phyloP scores from a whole-genome alignment of 2,113 vertebrate species.

The Ciconia stormi region DNA sequence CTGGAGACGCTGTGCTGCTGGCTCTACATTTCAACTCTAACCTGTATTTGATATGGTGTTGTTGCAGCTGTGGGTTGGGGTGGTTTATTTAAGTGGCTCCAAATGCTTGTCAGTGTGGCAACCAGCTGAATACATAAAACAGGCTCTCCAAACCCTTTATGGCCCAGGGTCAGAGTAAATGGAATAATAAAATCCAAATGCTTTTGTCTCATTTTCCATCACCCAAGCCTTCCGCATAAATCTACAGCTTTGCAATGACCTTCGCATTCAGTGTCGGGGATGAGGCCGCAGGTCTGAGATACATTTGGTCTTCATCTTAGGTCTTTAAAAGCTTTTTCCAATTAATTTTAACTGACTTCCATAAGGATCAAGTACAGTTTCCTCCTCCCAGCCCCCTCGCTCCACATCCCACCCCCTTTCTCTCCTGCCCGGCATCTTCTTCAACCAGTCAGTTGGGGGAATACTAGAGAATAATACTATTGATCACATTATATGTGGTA shows the following conservation, averaged over 20 bases:
- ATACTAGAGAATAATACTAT: conserved; percentile 54
- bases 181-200: conserved; percentile 99
- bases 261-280: conserved; percentile 81
- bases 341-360: conserved; percentile 86
- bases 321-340: conserved; percentile 85
- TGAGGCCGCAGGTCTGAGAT: conserved; percentile 76
- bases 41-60: conserved; percentile 96
- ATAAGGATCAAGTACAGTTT: conserved; percentile 81
- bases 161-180: conserved; percentile 97
- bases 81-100: conserved; percentile 99
- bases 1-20: conserved; percentile 85
- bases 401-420: conserved; percentile 29
- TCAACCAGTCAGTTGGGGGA: conserved; percentile 65
- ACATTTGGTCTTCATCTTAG: conserved; percentile 82
- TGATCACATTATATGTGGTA: conserved; percentile 14
- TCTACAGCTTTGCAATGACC: conserved; percentile 89
- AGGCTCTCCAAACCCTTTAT: conserved; percentile 97
- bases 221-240: conserved; percentile 88
- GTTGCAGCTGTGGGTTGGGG: conserved; percentile 95
- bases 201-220: conserved; percentile 97
- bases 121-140: conserved; percentile 99
- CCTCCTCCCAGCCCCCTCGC: conserved; percentile 52
- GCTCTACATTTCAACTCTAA: conserved; percentile 86
- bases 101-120: conserved; percentile 97
- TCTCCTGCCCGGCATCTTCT: conserved; percentile 46